Conservation (phyloP, 2,888 invertebrate genomes). For the Odontocolon sp. region DNA sequence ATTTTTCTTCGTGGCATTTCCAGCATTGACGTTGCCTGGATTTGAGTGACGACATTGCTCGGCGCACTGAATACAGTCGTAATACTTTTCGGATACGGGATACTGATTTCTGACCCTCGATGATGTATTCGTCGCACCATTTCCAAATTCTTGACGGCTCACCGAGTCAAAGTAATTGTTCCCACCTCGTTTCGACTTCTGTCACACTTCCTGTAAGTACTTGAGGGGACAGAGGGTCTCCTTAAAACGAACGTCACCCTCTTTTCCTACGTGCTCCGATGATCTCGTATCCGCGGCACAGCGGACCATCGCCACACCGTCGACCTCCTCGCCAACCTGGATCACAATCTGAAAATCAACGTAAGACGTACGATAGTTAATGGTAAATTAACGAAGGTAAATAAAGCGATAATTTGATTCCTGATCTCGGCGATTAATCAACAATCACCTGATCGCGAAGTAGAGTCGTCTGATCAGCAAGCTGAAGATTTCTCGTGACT, state of each 20-base stretch:
- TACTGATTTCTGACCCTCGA: not conserved
- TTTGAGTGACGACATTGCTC: slow-evolving; percentile 77
- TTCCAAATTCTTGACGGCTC: slow-evolving; percentile 71
- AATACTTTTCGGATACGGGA: slow-evolving; percentile 73
- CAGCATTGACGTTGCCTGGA: slow-evolving; percentile 70
- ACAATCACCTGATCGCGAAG: slow-evolving; percentile 77
- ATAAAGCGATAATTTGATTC: not conserved
- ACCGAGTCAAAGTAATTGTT: slow-evolving; percentile 69
- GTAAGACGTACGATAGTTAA: no score
- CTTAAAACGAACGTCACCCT: slow-evolving; percentile 77
- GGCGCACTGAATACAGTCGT: slow-evolving; percentile 78
- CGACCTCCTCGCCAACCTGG: slow-evolving; percentile 93
- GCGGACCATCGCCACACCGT: slow-evolving; percentile 96
- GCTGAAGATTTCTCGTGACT: slow-evolving; percentile 92
- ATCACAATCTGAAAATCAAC: slow-evolving; percentile 91
- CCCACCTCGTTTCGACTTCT: slow-evolving; percentile 81
- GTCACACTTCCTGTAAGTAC: slow-evolving; percentile 97
- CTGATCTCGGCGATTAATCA: not conserved
- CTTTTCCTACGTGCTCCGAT: slow-evolving; percentile 73
- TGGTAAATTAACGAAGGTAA: not conserved
- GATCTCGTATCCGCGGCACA: slow-evolving; percentile 91
- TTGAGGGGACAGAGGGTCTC: slow-evolving; percentile 97
- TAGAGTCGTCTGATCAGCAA: slow-evolving; percentile 85
- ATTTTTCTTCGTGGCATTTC: slow-evolving; percentile 56
- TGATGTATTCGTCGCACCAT: slow-evolving; percentile 55